Base-by-base conservation (phyloP, 2,888 invertebrate genomes). In the Cryptus viduatorius region DNA sequence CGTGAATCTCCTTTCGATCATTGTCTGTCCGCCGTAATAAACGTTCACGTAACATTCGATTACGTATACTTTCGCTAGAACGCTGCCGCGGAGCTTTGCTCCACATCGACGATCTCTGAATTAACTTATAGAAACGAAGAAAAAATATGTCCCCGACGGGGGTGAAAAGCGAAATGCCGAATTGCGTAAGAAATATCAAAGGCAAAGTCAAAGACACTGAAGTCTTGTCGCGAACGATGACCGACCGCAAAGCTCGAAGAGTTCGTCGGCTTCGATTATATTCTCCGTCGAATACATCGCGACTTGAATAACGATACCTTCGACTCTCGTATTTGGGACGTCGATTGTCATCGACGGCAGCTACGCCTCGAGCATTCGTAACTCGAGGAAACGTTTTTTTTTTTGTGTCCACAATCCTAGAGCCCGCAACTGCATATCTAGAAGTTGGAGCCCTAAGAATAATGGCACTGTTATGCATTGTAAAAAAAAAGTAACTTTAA, bases 261-360 rank as follows among this genome's bases (percentile, higher is more conserved):
- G 78, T 84, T 81, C 73, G 73, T 77, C 72, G 77, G 53, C 80
- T 73, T 77, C 46, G 77, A 84, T 77, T 72, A 65, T 73, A 80
- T 80, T 72, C 72, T 24, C 59, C 53, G 44, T 46, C 48, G 59
- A 68, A 44, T n/a, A 76, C 56, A 53, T 48, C 69, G 78, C 68
- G 81, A 56, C 42, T 65, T 7, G 81, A 78, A 84, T 84, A 75
- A 68, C 78, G 73, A 84, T 69, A 37, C 37, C 37, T 37, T 37
- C 37, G 73, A 7, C 10, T 72, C 14, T 65, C 29, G 44, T 76
- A 72, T 72, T 69, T 68, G 69, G 79, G 42, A 77, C 80, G 72
- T 46, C 29, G 65, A 16, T 50, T 10, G 29, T 72, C 65, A 46
- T 59, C 44, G 56, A 48, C 80, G 56, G 48, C 37, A 65, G 44